Base-by-base conservation (phyloP, 1,140 invertebrate genomes). In the Magallana gigas region DNA sequence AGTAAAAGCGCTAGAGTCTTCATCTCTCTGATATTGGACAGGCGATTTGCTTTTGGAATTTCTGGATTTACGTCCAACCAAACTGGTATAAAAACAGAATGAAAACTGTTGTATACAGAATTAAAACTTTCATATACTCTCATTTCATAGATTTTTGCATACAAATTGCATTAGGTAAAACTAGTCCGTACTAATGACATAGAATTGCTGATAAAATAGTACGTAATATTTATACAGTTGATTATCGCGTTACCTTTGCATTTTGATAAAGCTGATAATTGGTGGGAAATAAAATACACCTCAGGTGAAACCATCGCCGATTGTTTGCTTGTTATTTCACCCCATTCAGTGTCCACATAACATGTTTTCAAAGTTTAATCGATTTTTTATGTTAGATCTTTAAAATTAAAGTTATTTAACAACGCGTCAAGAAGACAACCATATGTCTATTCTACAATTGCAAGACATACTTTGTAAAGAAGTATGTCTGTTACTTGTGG, bases 331-430 rank as follows among this genome's bases (percentile, higher is more conserved):
- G 64, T 29, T 76, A 29, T 23, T 8, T 29, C 23, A 29, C 68
- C 18, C 36, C 68, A 29, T 29, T 29, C 12, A 29, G 5, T 36
- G 23, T 76, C 9, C 9, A 76, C 8, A 29, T 76, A 76, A 29
- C 68, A 76, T 14, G 29, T 76, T 76, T 76, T 23, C 23, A 76
- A 29, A 3, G 7, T 76, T 76, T 76, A 76, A 76, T 76, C 36
- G 68, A 76, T 29, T 76, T 76, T 71, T 76, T 76, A 76, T 36
- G 68, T 64, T 16, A 16, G 14, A 64, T 64, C 60, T 64, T 64
- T 76, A 11, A 0, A 76, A 76, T 76, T 29, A 12, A 9, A 29
- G 68, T 76, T 8, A 76, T 12, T 62, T 12, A 29, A 71, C 64
- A 23, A 29, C 8, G 23, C 18, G 18, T 23, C 23, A 23, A 71